Percentiles rank a stretch among this genome's conserved stretches.
Conservation (phyloP, 2,113 vertebrate genomes). For the Neodon shergylaensis region DNA sequence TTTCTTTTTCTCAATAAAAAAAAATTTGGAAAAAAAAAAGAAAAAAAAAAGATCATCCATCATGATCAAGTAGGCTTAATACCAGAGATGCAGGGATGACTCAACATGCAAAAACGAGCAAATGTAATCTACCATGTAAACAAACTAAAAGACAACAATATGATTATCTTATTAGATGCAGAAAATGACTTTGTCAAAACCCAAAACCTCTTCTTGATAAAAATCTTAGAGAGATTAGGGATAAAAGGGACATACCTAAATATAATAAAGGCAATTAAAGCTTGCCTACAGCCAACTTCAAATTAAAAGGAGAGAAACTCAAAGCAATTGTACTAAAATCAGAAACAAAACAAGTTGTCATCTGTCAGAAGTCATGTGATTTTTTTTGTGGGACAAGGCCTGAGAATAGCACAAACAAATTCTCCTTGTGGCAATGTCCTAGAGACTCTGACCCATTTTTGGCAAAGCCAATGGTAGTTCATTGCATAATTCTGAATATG, state of each 20-base stretch:
- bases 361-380: no score
- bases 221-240: neutral
- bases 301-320: neutral
- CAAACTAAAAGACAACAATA: neutral
- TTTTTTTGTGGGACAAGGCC: no score
- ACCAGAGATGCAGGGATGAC: neutral
- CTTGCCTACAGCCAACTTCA: neutral
- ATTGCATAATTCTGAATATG: no score
- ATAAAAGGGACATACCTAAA: neutral
- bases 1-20: no score
- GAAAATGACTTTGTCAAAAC: neutral
- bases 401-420: no score
- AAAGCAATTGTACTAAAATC: neutral
- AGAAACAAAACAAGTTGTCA: neutral
- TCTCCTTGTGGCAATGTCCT: no score
- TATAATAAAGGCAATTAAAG: neutral
- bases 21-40: no score
- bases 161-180: neutral
- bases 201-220: neutral
- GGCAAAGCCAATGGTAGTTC: no score
- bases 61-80: neutral
- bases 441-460: no score
- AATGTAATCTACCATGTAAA: neutral
- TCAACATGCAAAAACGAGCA: neutral
- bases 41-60: neutral